A percentile compares a stretch with the other conserved stretches of the same genome.
Conservation (phyloP, 2,888 invertebrate species). For the Trachelus stipa region DNA sequence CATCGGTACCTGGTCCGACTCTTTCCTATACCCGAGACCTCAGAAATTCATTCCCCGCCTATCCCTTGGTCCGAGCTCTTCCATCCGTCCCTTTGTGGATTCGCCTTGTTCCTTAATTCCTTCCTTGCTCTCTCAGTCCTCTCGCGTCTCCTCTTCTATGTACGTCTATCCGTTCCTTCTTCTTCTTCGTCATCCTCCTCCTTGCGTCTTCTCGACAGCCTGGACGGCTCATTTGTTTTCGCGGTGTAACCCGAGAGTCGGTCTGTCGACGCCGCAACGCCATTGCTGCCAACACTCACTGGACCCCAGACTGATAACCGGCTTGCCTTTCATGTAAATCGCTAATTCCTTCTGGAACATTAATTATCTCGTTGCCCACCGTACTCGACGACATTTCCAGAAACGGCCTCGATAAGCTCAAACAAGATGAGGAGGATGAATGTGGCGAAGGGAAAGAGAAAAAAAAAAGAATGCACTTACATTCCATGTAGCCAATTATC, state of each 20-base stretch:
- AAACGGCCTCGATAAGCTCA: slow-evolving; percentile 4
- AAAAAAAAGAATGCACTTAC: slow-evolving; percentile 30
- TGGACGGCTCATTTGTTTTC: slow-evolving; percentile 50
- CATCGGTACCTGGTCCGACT: slow-evolving; percentile 18
- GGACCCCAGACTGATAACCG: slow-evolving; percentile 16
- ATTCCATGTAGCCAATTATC: slow-evolving; percentile 47
- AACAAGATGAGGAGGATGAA: slow-evolving; percentile 19
- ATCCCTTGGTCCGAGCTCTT: slow-evolving; percentile 5
- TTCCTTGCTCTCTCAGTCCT: not conserved
- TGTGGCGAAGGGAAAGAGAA: slow-evolving; percentile 9
- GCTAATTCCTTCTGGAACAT: slow-evolving; percentile 58
- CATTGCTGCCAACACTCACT: slow-evolving; percentile 31
- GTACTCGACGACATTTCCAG: slow-evolving; percentile 9
- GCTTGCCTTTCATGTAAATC: slow-evolving; percentile 55
- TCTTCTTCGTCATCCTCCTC: slow-evolving; percentile 22
- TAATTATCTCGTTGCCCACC: slow-evolving; percentile 60
- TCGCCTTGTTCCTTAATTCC: not conserved
- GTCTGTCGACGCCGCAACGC: slow-evolving; percentile 50
- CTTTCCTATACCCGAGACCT: slow-evolving; percentile 6
- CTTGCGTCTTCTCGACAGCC: slow-evolving; percentile 32
- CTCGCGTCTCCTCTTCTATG: not conserved
- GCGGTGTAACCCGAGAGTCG: slow-evolving; percentile 45
- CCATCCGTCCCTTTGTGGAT: slow-evolving; percentile 10
- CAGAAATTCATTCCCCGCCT: slow-evolving; percentile 22
- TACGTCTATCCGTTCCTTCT: not conserved